Evolutionary conservation across 2,888 invertebrate species (phyloP), one percentile per base, ranked within the genome.

Genomic region (Caenorhabditis becei): DNA sequence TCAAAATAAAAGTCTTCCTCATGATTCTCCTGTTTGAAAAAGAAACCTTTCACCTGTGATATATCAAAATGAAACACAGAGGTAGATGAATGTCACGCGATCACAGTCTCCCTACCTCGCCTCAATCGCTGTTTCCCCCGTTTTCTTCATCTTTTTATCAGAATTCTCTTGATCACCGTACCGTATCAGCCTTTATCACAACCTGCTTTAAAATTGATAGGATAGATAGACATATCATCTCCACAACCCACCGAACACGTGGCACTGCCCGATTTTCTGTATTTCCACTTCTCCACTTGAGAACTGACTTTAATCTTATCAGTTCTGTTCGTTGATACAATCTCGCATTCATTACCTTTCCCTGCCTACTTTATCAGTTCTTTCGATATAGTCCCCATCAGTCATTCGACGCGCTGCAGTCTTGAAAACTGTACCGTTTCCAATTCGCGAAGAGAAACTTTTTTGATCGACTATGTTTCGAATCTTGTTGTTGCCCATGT

Each of bases 281-380:
- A 65, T 63, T 41, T 41, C 14, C 14, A n/a, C 41, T 41, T 41
- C 14, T 7, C 14, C 11, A 41, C 14, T 65, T 26, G 66, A 53
- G 56, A 66, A 66, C 61, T 41, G 61, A 53, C 59, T 66, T 41
- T 61, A 75, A 75, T 75, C 75, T 75, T 75, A 75, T 75, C 75
- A 75, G 75, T 75, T 66, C 61, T 75, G 75, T 75, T 75, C 75
- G 75, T 66, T 61, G 75, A 75, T 75, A 75, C 75, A 32, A 65
- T 66, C 74, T 63, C 51, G 59, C 65, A 74, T 74, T 74, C 74
- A 74, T 53, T 66, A 58, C 58, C 56, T 63, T 47, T 24, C 28
- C 41, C 65, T 51, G 24, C 47, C 61, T 61, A 75, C 54, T 66
- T 75, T 75, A 75, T 75, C 75, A 75, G 53, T 75, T 66, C 53